phyloP scores from a whole-genome alignment of 2,797 vertebrate genomes.

The Rachycentron canadum region DNA sequence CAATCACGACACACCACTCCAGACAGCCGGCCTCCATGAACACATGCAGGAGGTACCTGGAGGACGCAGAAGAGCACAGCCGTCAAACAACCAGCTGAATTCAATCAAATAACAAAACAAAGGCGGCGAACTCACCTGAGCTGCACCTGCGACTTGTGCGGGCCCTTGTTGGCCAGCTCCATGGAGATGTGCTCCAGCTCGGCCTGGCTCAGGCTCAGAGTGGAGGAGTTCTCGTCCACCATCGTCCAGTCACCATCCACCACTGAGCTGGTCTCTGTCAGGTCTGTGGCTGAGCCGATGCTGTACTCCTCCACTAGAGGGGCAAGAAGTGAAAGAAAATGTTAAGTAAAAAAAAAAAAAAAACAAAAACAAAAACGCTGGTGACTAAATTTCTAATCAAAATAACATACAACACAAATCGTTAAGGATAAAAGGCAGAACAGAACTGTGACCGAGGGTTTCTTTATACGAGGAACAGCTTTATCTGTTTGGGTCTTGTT shows the following conservation, averaged over 20 bases:
- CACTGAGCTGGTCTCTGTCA: conserved; percentile 98
- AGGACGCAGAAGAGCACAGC: background rate
- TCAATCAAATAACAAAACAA: background rate
- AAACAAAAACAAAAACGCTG: too few relatives aligned
- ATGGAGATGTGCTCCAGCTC: conserved; percentile 98
- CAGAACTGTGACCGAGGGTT: background rate
- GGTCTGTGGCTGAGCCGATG: conserved; percentile 96
- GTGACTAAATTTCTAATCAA: background rate
- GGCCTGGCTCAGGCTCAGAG: conserved; percentile 93
- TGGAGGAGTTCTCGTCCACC: conserved; percentile 96
- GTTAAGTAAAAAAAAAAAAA: too few relatives aligned
- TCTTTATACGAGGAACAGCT: too few relatives aligned
- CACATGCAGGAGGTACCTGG: conserved; percentile 95
- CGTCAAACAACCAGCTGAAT: background rate
- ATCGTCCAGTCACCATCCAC: conserved; percentile 98
- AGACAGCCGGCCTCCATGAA: conserved; percentile 98
- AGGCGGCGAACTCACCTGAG: conserved; percentile 86
- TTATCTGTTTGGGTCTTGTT: background rate
- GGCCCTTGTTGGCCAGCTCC: conserved; percentile 97
- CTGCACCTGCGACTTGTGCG: conserved; percentile 97
- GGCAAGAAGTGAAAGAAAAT: background rate
- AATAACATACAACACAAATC: background rate
- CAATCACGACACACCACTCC: conserved; percentile 97
- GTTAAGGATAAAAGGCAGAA: background rate
- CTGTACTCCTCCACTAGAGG: conserved; percentile 95